These are phyloP conservation scores for Drosophila miranda DNA, from an alignment of 1,140 invertebrate genomes.

Conservation along the genomic window DNA sequence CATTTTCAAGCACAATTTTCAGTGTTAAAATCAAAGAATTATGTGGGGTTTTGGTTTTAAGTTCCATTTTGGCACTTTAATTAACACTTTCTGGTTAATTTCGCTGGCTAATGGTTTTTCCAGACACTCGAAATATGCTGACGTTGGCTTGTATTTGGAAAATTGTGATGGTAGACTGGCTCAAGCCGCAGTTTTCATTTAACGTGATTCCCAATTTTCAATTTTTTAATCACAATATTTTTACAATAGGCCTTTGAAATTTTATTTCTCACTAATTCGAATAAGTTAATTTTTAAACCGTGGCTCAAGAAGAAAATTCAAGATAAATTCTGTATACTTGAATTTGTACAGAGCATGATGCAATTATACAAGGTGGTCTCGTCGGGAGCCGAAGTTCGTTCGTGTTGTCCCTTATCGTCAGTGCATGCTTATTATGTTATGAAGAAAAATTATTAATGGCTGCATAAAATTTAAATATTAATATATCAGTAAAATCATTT, in stretches of 20 bases:
- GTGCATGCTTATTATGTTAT: no score
- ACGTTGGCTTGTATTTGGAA: conserved; percentile 3
- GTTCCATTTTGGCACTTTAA: conserved; percentile 4
- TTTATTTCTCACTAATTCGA: background rate
- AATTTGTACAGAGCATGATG: no score
- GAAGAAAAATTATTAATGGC: no score
- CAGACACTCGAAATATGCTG: background rate
- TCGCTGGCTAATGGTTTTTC: conserved; percentile 1
- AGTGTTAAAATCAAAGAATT: background rate
- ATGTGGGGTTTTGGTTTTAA: background rate
- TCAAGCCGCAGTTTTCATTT: background rate
- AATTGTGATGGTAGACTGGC: background rate
- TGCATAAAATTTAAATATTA: no score
- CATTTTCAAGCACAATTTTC: conserved; percentile 16
- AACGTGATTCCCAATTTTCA: background rate
- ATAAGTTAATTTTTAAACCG: background rate
- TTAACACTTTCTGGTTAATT: background rate
- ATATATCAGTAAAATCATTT: no score
- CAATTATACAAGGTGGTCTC: no score
- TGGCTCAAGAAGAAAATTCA: no score
- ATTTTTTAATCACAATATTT: no score
- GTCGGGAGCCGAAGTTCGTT: no score
- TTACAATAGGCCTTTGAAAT: background rate
- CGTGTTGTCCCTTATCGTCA: no score
- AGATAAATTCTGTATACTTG: no score